Percentiles rank a stretch among this genome's conserved stretches.
phyloP scores from a whole-genome alignment of 30 jellyfish, hydroid and myxozoan species.

The Aurelia aurita complex sp. Pacific region DNA sequence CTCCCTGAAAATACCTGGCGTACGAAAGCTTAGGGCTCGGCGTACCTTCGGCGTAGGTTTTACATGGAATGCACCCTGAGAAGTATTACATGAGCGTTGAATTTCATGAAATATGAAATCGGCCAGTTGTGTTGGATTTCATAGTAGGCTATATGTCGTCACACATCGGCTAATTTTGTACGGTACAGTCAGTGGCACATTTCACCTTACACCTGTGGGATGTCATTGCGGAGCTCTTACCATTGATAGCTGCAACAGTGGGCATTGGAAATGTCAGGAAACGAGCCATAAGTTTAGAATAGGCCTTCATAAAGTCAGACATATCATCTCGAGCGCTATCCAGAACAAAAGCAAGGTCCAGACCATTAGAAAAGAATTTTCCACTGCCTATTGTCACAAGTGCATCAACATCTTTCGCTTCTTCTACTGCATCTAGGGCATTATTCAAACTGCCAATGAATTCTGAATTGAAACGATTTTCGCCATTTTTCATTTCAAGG shows the following conservation, averaged over 20 bases:
- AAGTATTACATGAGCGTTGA: no score
- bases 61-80: no score
- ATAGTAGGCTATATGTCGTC: no score
- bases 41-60: no score
- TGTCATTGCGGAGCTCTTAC: no score
- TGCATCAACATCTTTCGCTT: constrained; percentile 44
- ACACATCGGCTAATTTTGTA: no score
- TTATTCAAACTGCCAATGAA: constrained; percentile 34
- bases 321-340: constrained; percentile 11
- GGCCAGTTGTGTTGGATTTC: no score
- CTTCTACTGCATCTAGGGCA: constrained; percentile 58
- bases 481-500: constrained; percentile 54
- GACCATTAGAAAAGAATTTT: constrained; percentile 65
- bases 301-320: constrained; percentile 36
- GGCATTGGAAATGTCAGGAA: constrained; percentile 68
- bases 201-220: no score
- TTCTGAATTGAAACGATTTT: constrained; percentile 48
- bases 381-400: constrained; percentile 60
- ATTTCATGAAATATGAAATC: no score
- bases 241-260: constrained; percentile 72
- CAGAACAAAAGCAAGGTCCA: constrained; percentile 45
- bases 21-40: no score
- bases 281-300: constrained; percentile 65
- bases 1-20: no score
- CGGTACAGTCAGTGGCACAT: no score